Evolutionary conservation across 2,888 invertebrate species (phyloP), one percentile per base, ranked within the genome.

Genomic region (Ormyrus labotus): DNA sequence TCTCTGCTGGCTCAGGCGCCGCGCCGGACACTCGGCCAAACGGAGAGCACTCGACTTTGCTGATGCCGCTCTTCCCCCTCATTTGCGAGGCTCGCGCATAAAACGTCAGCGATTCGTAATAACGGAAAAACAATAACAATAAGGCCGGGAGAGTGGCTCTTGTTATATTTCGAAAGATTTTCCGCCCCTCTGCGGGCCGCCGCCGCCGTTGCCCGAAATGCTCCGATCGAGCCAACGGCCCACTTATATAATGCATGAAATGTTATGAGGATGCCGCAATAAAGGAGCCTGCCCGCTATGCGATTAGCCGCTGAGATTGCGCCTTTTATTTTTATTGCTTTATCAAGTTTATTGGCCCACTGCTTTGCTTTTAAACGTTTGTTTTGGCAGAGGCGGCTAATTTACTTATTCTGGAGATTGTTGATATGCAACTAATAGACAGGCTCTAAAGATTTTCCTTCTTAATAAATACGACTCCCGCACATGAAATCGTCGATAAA

Each of bases 111-210:
- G 50, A 75, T 75, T 75, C 13, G 74, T 75, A 67, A 60, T 67
- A 75, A 75, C 60, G 74, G 74, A 67, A 64, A 64, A 67, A 75
- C 67, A 67, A 65, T 75, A 58, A 55, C 58, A 51, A 45, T 67
- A 67, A 67, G 50, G 48, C 50, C 50, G 45, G 5, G 63, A 72
- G 72, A 72, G 72, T 47, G 45, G n/a, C 53, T 72, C 19, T 57
- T 47, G 63, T 53, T 63, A 68, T 51, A 47, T 53, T 72, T 63
- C 72, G 45, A 13, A 57, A 57, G 57, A n/a, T 45, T 67, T 34
- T 34, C 11, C n/a, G 10, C n/a, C 6, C 55, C 45, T 53, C 45
- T 47, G 34, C 34, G 34, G 34, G 34, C 34, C 34, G 34, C 34
- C 34, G 34, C 11, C 7, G 10, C 9, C 11, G n/a, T 45, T 34